These are phyloP conservation scores for Oikopleura vanhoeffeni DNA, from an alignment of 23 tunicate species.

Conservation along the genomic window DNA sequence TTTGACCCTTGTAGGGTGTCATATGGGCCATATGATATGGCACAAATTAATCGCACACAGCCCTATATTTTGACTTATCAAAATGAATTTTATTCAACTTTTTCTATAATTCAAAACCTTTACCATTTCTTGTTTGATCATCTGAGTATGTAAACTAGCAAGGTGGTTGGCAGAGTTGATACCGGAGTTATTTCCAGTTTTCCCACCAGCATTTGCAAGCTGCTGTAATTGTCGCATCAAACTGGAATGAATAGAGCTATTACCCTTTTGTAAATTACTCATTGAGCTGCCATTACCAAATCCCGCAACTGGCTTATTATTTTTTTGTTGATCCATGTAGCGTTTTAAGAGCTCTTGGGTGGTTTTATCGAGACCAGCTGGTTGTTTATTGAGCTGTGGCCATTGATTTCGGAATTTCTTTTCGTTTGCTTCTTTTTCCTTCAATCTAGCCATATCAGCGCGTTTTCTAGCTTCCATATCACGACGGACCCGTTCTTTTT, in stretches of 20 bases:
- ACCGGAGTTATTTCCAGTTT: not conserved
- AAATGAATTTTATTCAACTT: no score
- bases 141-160: not conserved
- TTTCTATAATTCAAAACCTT: no score
- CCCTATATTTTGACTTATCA: no score
- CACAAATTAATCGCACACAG: no score
- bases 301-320: not conserved
- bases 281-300: not conserved
- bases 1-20: no score
- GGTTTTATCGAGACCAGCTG: not conserved
- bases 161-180: not conserved
- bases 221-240: not conserved
- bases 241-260: not conserved
- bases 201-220: not conserved
- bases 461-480: not conserved
- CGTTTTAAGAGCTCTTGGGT: not conserved
- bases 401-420: not conserved
- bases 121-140: constrained; percentile 3
- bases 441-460: not conserved
- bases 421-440: not conserved
- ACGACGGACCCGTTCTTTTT: not conserved
- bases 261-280: not conserved
- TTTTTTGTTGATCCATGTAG: not conserved
- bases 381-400: not conserved
- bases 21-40: no score